phyloP scores from a whole-genome alignment of 2,888 invertebrate genomes.

The Ormyrus rosae region DNA sequence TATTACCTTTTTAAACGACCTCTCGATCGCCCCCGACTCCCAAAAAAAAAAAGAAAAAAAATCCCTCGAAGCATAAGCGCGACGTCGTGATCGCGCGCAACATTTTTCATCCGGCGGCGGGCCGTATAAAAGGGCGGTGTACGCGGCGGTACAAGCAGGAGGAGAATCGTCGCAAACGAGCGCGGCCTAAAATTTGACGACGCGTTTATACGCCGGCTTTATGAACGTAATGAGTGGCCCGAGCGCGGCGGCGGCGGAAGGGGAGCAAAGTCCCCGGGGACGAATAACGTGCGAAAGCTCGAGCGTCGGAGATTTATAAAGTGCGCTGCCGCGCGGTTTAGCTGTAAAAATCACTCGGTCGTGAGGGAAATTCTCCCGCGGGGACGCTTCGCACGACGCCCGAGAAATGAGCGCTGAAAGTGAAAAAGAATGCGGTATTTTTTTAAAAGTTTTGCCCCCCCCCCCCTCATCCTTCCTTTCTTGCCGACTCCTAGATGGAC shows the following conservation, averaged over 20 bases:
- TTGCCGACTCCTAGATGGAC: too few relatives aligned
- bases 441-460: neutral
- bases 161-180: neutral
- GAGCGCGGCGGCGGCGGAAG: neutral
- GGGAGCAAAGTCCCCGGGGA: neutral
- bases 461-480: too few relatives aligned
- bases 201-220: neutral
- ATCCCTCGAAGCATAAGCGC: too few relatives aligned
- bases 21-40: too few relatives aligned
- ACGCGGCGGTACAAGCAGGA: neutral
- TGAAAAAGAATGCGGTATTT: constrained; percentile 35
- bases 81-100: too few relatives aligned
- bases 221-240: neutral
- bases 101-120: too few relatives aligned
- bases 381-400: neutral
- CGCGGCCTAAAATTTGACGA: constrained; percentile 8
- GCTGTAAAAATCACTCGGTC: constrained; percentile 42
- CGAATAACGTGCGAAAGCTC: constrained; percentile 28
- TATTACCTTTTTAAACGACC: too few relatives aligned
- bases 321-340: constrained; percentile 27
- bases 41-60: too few relatives aligned
- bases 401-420: constrained; percentile 16
- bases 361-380: constrained; percentile 32
- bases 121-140: too few relatives aligned
- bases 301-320: constrained; percentile 38